Evolutionary conservation across 2,888 invertebrate species (phyloP).

Genomic region (Lissonota sp.): DNA sequence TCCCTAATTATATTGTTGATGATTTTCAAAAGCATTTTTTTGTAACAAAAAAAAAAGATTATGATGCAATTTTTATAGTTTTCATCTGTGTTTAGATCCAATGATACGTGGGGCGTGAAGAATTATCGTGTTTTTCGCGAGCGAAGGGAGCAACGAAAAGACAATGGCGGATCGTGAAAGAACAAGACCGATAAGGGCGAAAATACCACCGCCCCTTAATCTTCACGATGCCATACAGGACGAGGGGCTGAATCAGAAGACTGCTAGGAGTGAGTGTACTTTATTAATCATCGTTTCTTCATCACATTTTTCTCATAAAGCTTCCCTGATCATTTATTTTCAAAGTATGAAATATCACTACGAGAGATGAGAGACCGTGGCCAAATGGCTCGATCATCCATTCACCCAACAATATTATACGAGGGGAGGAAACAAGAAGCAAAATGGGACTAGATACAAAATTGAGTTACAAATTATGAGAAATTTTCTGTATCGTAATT

Average conservation of each 20-base stretch:
- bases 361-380: too few species aligned
- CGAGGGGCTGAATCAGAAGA: constrained; percentile 78
- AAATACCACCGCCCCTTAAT: constrained; percentile 75
- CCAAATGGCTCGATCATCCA: too few species aligned
- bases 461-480: not conserved
- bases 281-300: constrained; percentile 39
- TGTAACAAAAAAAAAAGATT: too few species aligned
- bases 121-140: constrained; percentile 28
- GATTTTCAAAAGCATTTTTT: too few species aligned
- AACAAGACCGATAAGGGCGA: constrained; percentile 71
- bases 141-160: constrained; percentile 1
- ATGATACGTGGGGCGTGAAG: not conserved
- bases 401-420: too few species aligned
- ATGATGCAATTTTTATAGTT: too few species aligned
- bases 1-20: too few species aligned
- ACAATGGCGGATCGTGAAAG: constrained; percentile 75
- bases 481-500: not conserved
- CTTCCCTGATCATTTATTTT: not conserved
- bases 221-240: constrained; percentile 76
- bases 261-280: constrained; percentile 79
- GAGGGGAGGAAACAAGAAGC: not conserved
- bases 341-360: not conserved
- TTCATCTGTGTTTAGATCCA: too few species aligned
- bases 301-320: not conserved
- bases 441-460: not conserved